These are phyloP conservation scores for Amphimedon queenslandica DNA, from an alignment of 37 sponge, comb jelly and placozoan genomes.

Conservation along the genomic window DNA sequence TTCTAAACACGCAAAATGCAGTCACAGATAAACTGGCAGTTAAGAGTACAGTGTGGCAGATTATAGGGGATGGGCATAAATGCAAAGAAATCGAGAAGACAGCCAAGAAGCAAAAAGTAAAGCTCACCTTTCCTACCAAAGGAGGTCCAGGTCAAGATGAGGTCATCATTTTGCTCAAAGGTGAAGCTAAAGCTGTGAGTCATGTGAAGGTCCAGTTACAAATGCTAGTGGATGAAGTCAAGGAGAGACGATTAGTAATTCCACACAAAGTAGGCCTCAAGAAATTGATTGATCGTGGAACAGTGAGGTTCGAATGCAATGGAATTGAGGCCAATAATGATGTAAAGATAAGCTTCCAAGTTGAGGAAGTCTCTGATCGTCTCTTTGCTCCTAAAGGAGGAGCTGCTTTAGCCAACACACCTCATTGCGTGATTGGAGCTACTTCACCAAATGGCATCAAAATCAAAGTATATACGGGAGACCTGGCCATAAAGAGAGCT, in stretches of 20 bases:
- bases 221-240: slow-evolving; percentile 1
- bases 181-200: slow-evolving; percentile 8
- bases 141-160: not conserved
- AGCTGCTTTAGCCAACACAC: not conserved
- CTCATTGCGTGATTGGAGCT: slow-evolving; percentile 11
- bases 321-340: not conserved
- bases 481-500: slow-evolving; percentile 9
- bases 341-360: not conserved
- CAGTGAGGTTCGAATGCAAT: slow-evolving; percentile 4
- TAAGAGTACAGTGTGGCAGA: not conserved
- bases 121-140: not conserved
- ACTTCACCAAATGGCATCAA: slow-evolving; percentile 5
- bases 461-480: slow-evolving; percentile 20
- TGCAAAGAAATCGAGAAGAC: slow-evolving; percentile 1
- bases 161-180: slow-evolving; percentile 5
- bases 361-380: not conserved
- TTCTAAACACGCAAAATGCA: slow-evolving; percentile 4
- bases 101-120: not conserved
- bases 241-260: not conserved
- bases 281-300: not conserved
- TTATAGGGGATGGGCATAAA: not conserved
- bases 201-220: slow-evolving; percentile 15
- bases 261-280: slow-evolving; percentile 2
- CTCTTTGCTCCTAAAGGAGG: not conserved
- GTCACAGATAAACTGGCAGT: slow-evolving; percentile 3